Evolutionary conservation across 2,797 vertebrate species (phyloP), one percentile per base, ranked within the genome.

Genomic region (Delichon dasypus): DNA sequence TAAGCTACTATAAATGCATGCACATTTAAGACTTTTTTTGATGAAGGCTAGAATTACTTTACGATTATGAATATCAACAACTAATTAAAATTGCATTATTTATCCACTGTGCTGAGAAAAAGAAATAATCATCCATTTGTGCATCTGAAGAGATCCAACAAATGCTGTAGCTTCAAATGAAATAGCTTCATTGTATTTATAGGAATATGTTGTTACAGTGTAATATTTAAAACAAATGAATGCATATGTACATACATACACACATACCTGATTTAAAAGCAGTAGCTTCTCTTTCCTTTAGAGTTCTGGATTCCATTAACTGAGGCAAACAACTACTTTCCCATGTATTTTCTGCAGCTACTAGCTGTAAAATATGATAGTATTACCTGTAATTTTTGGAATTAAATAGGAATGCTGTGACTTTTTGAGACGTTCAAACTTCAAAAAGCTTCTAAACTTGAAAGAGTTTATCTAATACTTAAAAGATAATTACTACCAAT

Each of bases 301-400:
- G 55, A 5, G 89, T 92, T 92, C 94, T 96, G 86, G 89, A 90
- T 58, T 73, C 89, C 83, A 40, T 89, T 73, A 95, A 83, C 34
- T 91, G 93, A 9, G 47, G 88, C 77, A 96, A 96, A 72, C 51
- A 74, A 88, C 93, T 9, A 67, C 93, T 95, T 87, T 81, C 89
- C 78, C 94, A 89, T 4, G 62, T 79, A 78, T 92, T 85, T 75
- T 97, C 98, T 90, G 91, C 80, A 83, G 95, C 75, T 68, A 94
- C 89, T 70, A 90, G 94, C 99, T 99, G 97, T 94, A 97, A 94
- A 96, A 95, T 86, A 91, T 89, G 86, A 98, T 25, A 96, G 44
- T 50, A 86, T 74, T 94, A 88, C 54, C 40, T 42, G n/a, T 95
- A 90, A 95, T 55, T 77, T 74, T 66, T 94, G 7, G 12, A 89